These are phyloP conservation scores for Hexactinellida sp. DNA, from an alignment of 37 sponge, comb jelly and placozoan genomes.

Conservation along the genomic window DNA sequence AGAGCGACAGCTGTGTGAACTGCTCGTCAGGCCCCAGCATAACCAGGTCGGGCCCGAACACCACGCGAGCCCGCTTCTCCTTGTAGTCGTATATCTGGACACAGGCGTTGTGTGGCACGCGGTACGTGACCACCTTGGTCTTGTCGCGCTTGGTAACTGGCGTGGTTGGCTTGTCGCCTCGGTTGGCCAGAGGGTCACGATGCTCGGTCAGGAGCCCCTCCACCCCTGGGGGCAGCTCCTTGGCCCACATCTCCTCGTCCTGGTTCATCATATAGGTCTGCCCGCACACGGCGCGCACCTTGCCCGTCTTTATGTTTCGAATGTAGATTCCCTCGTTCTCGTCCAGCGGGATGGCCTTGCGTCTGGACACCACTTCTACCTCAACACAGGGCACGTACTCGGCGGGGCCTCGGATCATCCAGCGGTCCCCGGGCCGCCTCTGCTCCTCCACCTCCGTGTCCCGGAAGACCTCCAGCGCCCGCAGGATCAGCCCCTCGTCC, in stretches of 20 bases:
- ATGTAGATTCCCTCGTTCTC: constrained; percentile 99
- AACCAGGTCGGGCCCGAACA: constrained; percentile 96
- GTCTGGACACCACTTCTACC: constrained; percentile 78
- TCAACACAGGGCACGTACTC: constrained; percentile 97
- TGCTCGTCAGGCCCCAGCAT: constrained; percentile 99
- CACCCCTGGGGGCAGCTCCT: constrained; percentile 90
- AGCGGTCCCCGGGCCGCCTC: constrained; percentile 81
- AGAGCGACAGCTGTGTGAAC: constrained; percentile 97
- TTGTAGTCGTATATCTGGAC: constrained; percentile 99
- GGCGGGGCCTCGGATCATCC: constrained; percentile 95
- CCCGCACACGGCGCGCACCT: constrained; percentile 85
- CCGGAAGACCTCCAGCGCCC: constrained; percentile 60
- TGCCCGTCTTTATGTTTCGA: constrained; percentile 89
- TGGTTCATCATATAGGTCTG: constrained; percentile 96
- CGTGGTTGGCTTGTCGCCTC: constrained; percentile 41
- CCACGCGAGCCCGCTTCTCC: constrained; percentile 94
- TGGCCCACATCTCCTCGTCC: constrained; percentile 96
- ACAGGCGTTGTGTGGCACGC: constrained; percentile 97
- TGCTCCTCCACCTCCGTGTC: constrained; percentile 55
- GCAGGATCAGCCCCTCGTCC: constrained; percentile 91
- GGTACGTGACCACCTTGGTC: constrained; percentile 84
- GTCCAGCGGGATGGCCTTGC: constrained; percentile 95
- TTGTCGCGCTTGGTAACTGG: constrained; percentile 61
- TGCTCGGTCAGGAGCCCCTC: constrained; percentile 79
- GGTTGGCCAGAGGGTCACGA: constrained; percentile 89